A percentile compares a stretch with the other conserved stretches of the same genome.
Evolutionary conservation across 1,140 invertebrate genomes (phyloP).

Genomic region (Heliconius hermathena): DNA sequence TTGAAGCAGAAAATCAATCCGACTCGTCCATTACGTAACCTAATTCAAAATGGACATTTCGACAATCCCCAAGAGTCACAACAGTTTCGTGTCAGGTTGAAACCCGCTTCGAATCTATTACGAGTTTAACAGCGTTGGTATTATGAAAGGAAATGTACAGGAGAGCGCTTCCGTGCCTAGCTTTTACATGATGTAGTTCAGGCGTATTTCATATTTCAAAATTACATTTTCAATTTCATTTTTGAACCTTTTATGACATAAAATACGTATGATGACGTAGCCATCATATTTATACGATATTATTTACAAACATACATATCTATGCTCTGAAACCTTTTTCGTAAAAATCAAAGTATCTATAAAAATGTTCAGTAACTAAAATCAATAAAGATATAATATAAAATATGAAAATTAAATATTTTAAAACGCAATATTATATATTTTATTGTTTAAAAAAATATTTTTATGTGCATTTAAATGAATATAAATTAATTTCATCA

Average conservation of each 20-base stretch:
- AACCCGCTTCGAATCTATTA: slow-evolving; percentile 47
- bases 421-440: too few species aligned
- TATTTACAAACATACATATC: too few species aligned
- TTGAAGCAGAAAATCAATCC: slow-evolving; percentile 37
- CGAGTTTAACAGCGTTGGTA: slow-evolving; percentile 44
- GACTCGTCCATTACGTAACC: slow-evolving; percentile 34
- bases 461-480: background rate
- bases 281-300: background rate
- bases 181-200: slow-evolving; percentile 25
- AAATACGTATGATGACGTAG: background rate
- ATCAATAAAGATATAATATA: too few species aligned
- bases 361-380: too few species aligned
- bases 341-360: too few species aligned
- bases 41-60: slow-evolving; percentile 46
- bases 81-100: slow-evolving; percentile 40
- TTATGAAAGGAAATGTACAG: slow-evolving; percentile 35
- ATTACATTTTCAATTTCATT: slow-evolving; percentile 20
- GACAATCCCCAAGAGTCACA: slow-evolving; percentile 39
- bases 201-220: slow-evolving; percentile 21
- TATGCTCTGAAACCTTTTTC: too few species aligned
- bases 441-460: background rate
- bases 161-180: slow-evolving; percentile 3
- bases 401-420: too few species aligned
- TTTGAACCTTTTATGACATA: background rate
- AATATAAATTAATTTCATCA: background rate